Evolutionary conservation across 2,113 vertebrate species (phyloP).

Genomic region (Gavialis gangeticus): DNA sequence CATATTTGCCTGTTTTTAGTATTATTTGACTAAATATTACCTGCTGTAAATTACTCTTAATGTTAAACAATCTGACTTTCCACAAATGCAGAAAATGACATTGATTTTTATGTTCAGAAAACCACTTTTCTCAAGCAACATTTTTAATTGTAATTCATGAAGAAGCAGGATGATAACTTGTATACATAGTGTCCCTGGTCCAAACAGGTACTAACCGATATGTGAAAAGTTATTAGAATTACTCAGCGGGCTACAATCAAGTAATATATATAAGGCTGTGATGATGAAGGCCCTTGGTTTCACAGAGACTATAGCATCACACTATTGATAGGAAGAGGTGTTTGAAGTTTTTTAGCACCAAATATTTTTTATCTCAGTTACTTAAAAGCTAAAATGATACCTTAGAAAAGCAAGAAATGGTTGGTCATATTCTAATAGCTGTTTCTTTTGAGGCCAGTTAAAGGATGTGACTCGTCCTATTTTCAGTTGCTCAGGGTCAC

Average conservation of each 20-base stretch:
- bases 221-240: background rate
- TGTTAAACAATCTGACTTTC: slow-evolving; percentile 15
- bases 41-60: slow-evolving; percentile 34
- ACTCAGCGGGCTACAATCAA: background rate
- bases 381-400: too few species aligned
- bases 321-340: too few species aligned
- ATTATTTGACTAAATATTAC: slow-evolving; percentile 42
- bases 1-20: background rate
- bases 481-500: too few species aligned
- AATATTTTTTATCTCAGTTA: too few species aligned
- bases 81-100: slow-evolving; percentile 45
- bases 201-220: background rate
- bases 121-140: background rate
- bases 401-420: too few species aligned
- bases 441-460: too few species aligned
- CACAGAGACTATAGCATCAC: background rate
- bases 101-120: slow-evolving; percentile 57
- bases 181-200: background rate
- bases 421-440: too few species aligned
- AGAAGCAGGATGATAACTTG: background rate
- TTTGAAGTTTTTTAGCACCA: too few species aligned
- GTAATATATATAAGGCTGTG: background rate
- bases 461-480: too few species aligned
- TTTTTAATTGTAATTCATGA: slow-evolving; percentile 71
- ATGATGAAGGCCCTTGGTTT: background rate